Evolutionary conservation across 2,113 vertebrate genomes (phyloP), one percentile per base, ranked within the genome.

Genomic region (Microcebus ravelobensis): DNA sequence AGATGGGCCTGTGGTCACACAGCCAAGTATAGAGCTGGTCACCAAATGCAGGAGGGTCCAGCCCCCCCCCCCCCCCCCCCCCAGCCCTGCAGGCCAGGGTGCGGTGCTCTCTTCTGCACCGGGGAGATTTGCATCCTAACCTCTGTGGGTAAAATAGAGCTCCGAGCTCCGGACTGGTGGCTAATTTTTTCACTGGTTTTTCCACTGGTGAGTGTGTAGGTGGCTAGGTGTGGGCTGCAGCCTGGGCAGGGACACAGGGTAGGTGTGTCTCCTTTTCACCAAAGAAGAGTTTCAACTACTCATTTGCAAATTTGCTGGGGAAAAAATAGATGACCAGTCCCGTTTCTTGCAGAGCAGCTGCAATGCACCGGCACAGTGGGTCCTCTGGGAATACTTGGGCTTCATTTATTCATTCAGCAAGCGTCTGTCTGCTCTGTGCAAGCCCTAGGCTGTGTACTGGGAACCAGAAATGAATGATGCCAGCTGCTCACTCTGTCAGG

Each of bases 221-320:
- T 48, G 63, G 77, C 55, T 18, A 2, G 1, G 6, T 12, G 68
- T n/a, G 70, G 81, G 81, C 81, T 34, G 57, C 9, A 4, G 45
- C 36, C 48, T 7, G 73, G 15, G 67, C 63, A 86, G n/a, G 55
- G 93, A 55, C 8, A 2, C 27, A 0, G 59, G 59, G 20, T n/a
- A 29, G 25, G 39, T 65, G 20, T 36, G 55, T 74, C 63, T 55
- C n/a, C 86, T 57, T 89, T 59, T 68, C 77, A 52, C 67, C 36
- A 50, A 42, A 42, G 61, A 80, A 76, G 29, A 25, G 17, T 50
- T 90, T 52, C 63, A 85, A 3, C 86, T 42, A 70, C 61, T 61
- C 4, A 27, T 94, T 96, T 96, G 96, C 90, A 95, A 90, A 91
- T 74, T 68, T 34, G 8, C 55, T 42, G 73, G 82, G 3, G 27